Conservation (phyloP, 2,888 invertebrate genomes). For the Drosophila multiciliata region DNA sequence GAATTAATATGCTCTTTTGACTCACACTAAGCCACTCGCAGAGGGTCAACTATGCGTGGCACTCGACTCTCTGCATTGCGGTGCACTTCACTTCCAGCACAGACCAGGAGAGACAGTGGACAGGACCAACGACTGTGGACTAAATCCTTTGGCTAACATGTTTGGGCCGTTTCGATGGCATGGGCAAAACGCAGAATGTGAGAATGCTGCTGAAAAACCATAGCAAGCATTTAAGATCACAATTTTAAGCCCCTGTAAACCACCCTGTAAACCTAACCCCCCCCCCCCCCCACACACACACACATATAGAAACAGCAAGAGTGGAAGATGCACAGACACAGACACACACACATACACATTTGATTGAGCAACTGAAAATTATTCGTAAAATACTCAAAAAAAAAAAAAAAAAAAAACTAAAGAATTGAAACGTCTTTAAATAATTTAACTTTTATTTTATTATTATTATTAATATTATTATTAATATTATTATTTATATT, state of each 20-base stretch:
- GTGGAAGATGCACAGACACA: not conserved
- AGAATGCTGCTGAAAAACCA: conserved; percentile 24
- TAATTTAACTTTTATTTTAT: not conserved
- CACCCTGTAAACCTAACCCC: no score
- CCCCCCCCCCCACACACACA: not conserved
- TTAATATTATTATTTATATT: no score
- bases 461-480: no score
- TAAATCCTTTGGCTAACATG: conserved; percentile 27
- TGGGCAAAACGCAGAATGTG: conserved; percentile 4
- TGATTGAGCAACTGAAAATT: not conserved
- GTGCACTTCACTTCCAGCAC: conserved; percentile 36
- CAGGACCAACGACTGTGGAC: not conserved
- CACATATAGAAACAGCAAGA: not conserved
- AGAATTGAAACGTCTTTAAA: not conserved
- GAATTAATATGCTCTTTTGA: conserved; percentile 22
- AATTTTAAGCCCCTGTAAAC: conserved; percentile 8
- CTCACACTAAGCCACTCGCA: conserved; percentile 9
- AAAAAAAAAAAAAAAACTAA: not conserved
- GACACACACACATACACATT: not conserved
- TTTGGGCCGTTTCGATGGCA: conserved; percentile 18
- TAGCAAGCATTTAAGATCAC: conserved; percentile 16
- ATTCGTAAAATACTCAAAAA: not conserved
- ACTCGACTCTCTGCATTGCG: conserved; percentile 48
- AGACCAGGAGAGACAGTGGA: not conserved
- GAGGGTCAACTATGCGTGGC: conserved; percentile 36